Percentiles rank a stretch among this genome's conserved stretches.
Evolutionary conservation across 2,888 invertebrate species (phyloP).

Genomic region (Molorchus minor): DNA sequence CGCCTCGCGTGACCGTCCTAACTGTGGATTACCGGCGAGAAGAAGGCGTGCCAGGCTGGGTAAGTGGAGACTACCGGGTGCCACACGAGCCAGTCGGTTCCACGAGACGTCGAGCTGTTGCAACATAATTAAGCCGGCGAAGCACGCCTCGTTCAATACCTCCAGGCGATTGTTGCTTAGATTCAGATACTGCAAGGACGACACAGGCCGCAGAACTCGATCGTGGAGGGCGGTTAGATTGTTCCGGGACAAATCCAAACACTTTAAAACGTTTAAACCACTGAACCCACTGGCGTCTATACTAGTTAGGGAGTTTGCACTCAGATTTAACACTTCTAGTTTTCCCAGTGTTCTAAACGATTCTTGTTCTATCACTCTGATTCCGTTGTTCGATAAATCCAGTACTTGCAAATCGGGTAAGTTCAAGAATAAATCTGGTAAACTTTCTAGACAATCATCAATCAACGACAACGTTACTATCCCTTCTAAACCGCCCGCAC

Average conservation of each 20-base stretch:
- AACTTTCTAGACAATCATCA: constrained; percentile 43
- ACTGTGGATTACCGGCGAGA: constrained; percentile 81
- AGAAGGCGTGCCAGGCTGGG: constrained; percentile 80
- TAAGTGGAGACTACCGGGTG: constrained; percentile 74
- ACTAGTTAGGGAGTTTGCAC: constrained; percentile 71
- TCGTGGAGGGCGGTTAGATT: constrained; percentile 68
- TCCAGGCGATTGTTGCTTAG: constrained; percentile 74
- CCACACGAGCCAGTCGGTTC: constrained; percentile 71
- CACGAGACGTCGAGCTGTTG: constrained; percentile 77
- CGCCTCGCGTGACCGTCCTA: constrained; percentile 67
- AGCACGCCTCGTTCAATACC: constrained; percentile 72
- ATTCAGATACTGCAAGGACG: constrained; percentile 74
- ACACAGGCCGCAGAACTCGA: constrained; percentile 67
- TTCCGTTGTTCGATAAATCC: constrained; percentile 70
- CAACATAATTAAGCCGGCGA: constrained; percentile 69
- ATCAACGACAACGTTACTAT: constrained; percentile 41
- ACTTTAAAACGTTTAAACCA: constrained; percentile 70
- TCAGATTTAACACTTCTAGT: constrained; percentile 73
- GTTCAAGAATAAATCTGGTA: constrained; percentile 41
- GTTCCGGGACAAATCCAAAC: constrained; percentile 77
- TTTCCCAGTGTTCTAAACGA: constrained; percentile 67
- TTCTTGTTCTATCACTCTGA: constrained; percentile 65
- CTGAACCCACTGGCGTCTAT: constrained; percentile 69
- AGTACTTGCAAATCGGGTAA: constrained; percentile 65
- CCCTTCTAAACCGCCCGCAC: constrained; percentile 37